Evolutionary conservation across 2,888 invertebrate species (phyloP).

Genomic region (Spatulosminthurus flaviceps): DNA sequence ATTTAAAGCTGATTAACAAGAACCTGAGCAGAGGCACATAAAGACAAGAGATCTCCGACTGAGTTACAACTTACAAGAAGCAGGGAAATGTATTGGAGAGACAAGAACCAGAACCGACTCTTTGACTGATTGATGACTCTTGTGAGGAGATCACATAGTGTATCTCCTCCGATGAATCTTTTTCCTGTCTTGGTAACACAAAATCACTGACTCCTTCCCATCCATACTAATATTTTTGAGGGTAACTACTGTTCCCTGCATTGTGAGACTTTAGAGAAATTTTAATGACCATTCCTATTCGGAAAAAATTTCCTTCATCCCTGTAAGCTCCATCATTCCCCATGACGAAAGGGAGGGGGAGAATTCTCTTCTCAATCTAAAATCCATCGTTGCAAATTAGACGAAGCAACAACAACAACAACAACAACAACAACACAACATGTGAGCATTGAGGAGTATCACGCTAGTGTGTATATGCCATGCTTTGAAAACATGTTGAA

Average conservation of each 20-base stretch:
- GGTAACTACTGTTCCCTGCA: constrained; percentile 11
- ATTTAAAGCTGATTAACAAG: constrained; percentile 31
- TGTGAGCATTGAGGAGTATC: neutral
- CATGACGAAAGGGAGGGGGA: neutral
- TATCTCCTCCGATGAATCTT: neutral
- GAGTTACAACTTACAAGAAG: neutral
- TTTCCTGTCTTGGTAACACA: neutral
- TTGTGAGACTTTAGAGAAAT: neutral
- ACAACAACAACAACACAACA: no score
- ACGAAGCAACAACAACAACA: no score
- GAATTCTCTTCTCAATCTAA: neutral
- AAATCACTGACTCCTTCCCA: neutral
- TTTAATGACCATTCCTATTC: neutral
- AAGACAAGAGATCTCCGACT: constrained; percentile 12
- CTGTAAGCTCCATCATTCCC: neutral
- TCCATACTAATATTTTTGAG: neutral
- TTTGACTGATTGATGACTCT: constrained; percentile 18
- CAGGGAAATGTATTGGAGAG: neutral
- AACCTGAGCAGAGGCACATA: constrained; percentile 16
- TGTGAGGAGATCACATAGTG: neutral
- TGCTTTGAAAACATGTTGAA: constrained; percentile 20
- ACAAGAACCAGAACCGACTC: constrained; percentile 20
- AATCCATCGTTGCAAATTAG: constrained; percentile 11
- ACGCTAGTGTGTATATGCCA: neutral
- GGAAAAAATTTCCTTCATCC: neutral